Evolutionary conservation across 2,797 vertebrate genomes (phyloP), one percentile per base, ranked within the genome.

Genomic region (Ptychadena robeensis): DNA sequence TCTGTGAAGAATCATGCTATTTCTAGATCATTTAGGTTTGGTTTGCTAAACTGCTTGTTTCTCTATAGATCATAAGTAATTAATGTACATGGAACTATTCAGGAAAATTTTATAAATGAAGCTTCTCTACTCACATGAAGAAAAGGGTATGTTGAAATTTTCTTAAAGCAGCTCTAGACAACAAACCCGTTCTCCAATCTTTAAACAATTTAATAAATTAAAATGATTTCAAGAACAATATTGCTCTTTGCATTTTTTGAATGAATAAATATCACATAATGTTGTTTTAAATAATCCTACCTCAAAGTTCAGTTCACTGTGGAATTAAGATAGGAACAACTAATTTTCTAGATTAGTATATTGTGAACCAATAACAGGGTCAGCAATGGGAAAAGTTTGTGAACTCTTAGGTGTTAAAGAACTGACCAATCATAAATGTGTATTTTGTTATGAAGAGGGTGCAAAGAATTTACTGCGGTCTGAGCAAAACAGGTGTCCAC

Each of bases 401-500:
- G 44, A 72, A 31, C 37, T 53, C 30, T 59, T 35, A 77, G 25
- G 38, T 53, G 64, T 30, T 28, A 48, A 44, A 48, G 22, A 32
- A 5, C 14, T 9, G 18, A 22, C 65, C 44, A 68, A 37, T 68
- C 40, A 79, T 68, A 27, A 34, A 9, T 61, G 30, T 34, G 30
- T 7, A 44, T 67, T 22, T 78, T 65, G 63, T 67, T 10, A 67
- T 78, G 64, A 67, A 53, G 38, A 79, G 30, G 63, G 12, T 37
- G 27, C 32, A 57, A 22, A 79, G 32, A 48, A 70, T 70, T 61
- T 70, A 34, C 53, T 79, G 77, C n/a, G 66, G 67, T 70, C 77
- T 70, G 30, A 57, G 67, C 18, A 61, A 69, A 79, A 79, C 77
- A 79, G 77, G 48, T 80, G 78, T 80, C 67, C 78, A 80, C 78